Conservation (phyloP, 2,888 invertebrate species). For the Hemistola chrysoprasaria region DNA sequence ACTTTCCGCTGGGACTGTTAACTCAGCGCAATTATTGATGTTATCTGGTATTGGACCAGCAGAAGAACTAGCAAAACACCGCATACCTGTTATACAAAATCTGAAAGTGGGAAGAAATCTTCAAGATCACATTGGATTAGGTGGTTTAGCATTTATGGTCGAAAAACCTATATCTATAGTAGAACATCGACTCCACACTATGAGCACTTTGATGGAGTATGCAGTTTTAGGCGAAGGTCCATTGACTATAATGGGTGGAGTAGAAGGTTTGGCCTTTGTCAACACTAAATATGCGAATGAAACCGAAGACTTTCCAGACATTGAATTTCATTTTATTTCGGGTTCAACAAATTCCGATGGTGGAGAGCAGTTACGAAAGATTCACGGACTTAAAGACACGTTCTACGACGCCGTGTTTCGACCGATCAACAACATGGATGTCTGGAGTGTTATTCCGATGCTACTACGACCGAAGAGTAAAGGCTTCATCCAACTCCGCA, state of each 20-base stretch:
- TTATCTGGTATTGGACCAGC: slow-evolving; percentile 93
- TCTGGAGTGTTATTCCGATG: slow-evolving; percentile 93
- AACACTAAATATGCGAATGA: slow-evolving; percentile 92
- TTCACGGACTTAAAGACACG: slow-evolving; percentile 88
- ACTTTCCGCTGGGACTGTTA: slow-evolving; percentile 94
- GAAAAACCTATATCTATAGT: slow-evolving; percentile 91
- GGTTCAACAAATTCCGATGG: slow-evolving; percentile 94
- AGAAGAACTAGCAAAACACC: slow-evolving; percentile 86
- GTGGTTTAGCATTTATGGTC: slow-evolving; percentile 91
- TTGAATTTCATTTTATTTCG: slow-evolving; percentile 94
- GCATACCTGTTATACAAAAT: slow-evolving; percentile 91
- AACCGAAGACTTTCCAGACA: slow-evolving; percentile 92
- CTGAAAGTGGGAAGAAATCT: slow-evolving; percentile 92
- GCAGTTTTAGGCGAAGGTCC: slow-evolving; percentile 92
- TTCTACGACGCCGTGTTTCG: slow-evolving; percentile 89
- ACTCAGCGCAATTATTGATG: slow-evolving; percentile 97
- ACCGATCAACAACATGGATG: slow-evolving; percentile 88
- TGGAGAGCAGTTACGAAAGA: slow-evolving; percentile 90
- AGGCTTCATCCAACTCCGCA: slow-evolving; percentile 91
- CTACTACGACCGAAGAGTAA: slow-evolving; percentile 91
- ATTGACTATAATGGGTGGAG: slow-evolving; percentile 93
- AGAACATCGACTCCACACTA: slow-evolving; percentile 89
- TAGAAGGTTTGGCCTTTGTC: slow-evolving; percentile 94
- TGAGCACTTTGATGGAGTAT: slow-evolving; percentile 91
- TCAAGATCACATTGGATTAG: slow-evolving; percentile 94